Evolutionary conservation across 2,888 invertebrate genomes (phyloP).

Genomic region (Oligia strigilis): DNA sequence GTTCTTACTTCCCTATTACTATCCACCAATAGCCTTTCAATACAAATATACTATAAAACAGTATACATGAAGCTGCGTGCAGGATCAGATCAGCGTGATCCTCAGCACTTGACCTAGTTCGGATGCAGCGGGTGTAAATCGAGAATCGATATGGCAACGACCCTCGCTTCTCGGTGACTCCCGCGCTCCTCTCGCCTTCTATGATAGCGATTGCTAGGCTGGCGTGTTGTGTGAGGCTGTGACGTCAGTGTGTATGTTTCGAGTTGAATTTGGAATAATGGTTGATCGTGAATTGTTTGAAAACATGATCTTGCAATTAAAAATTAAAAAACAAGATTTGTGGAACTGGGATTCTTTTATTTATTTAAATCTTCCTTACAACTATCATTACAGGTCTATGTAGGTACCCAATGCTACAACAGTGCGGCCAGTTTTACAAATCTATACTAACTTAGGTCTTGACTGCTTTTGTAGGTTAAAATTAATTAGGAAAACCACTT

Average conservation of each 20-base stretch:
- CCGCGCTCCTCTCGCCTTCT: slow-evolving; percentile 73
- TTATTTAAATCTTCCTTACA: too few relatives aligned
- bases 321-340: neutral
- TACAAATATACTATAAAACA: slow-evolving; percentile 27
- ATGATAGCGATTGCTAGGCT: slow-evolving; percentile 16
- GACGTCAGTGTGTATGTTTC: slow-evolving; percentile 8
- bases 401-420: too few relatives aligned
- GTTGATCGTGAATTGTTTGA: neutral
- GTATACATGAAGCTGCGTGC: slow-evolving; percentile 32
- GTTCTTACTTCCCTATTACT: neutral
- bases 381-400: too few relatives aligned
- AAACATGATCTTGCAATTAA: too few relatives aligned
- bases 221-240: neutral
- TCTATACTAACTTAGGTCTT: too few relatives aligned
- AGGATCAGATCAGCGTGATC: slow-evolving; percentile 72
- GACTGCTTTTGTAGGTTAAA: neutral
- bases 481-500: neutral
- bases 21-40: neutral
- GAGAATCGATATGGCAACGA: slow-evolving; percentile 88
- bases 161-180: slow-evolving; percentile 74
- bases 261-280: slow-evolving; percentile 15
- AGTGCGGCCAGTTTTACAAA: too few relatives aligned
- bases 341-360: neutral
- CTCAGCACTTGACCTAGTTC: slow-evolving; percentile 87
- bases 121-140: slow-evolving; percentile 85